Evolutionary conservation across 2,888 invertebrate species (phyloP), one percentile per base, ranked within the genome.

Genomic region (Hetaerina titia): DNA sequence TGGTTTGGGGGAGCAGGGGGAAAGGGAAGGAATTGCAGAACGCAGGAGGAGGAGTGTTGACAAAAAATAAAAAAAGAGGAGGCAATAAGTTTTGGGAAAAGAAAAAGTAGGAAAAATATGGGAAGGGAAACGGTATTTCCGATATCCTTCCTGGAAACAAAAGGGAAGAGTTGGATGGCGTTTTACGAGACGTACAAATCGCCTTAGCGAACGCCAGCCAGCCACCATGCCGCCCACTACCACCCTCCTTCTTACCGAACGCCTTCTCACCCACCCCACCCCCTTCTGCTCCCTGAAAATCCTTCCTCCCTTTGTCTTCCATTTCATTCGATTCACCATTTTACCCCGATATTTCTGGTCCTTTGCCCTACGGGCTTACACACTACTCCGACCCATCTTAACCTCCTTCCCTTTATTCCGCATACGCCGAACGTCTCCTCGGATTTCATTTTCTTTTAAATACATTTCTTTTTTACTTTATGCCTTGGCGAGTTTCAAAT

Each of bases 121-220:
- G 11, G 25, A 8, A 13, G 31, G 31, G 11, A 15, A 22, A 11
- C 25, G 11, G 81, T 81, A 31, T 81, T 81, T 15, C 81, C 81
- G 81, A 81, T 81, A 81, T 81, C 81, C 81, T 81, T 31, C 31
- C 31, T 22, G 25, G 81, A 81, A 81, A 81, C 81, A 81, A 81
- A 81, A 81, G 81, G 81, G 31, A 81, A 9, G 81, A 31, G 8
- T 13, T 31, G n/a, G 9, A 81, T 31, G 81, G 31, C 31, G 89
- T 89, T 56, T 13, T 89, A 58, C 90, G 63, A 31, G 69, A 74
- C 69, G 17, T 56, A 92, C 92, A 92, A 69, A 69, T 69, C 45
- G 69, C 56, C 31, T 45, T 45, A 45, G 69, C 69, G 64, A 58
- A 56, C 19, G 57, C n/a, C 58, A 8, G 8, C 22, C 89, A 13